phyloP scores from a whole-genome alignment of 2,888 invertebrate genomes.

The Dusona sp. region DNA sequence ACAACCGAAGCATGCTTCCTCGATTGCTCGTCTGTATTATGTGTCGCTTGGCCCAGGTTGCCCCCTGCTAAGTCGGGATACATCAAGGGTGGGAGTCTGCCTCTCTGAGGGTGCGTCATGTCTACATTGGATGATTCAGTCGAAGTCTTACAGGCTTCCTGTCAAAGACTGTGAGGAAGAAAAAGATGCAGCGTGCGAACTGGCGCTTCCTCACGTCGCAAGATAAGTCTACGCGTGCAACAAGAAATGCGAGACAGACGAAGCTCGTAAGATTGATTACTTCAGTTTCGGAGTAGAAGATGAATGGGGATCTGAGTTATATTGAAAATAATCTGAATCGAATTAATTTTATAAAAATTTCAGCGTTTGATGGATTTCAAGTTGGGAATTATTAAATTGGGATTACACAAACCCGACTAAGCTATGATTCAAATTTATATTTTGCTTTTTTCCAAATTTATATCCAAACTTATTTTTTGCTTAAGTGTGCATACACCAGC shows the following conservation, averaged over 20 bases:
- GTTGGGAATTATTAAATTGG: not conserved
- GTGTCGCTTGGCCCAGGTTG: conserved; percentile 62
- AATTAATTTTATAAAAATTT: not conserved
- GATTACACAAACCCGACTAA: not conserved
- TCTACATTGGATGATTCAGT: conserved; percentile 62
- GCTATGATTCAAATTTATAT: not conserved
- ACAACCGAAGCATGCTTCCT: conserved; percentile 49
- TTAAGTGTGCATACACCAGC: not conserved
- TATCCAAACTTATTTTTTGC: not conserved
- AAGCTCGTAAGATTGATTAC: conserved; percentile 14
- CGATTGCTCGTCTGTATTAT: conserved; percentile 50
- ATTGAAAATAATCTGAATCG: not conserved
- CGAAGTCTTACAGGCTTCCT: conserved; percentile 21
- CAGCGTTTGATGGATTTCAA: not conserved
- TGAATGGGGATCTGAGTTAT: not conserved
- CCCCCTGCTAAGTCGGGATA: conserved; percentile 45
- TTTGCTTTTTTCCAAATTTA: no score
- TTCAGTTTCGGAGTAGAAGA: not conserved
- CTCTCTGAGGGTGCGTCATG: conserved; percentile 54
- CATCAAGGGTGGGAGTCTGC: conserved; percentile 16
- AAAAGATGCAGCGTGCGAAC: conserved; percentile 21
- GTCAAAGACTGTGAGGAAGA: conserved; percentile 37
- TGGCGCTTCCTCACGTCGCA: not conserved
- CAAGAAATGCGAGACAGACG: not conserved
- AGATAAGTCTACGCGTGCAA: not conserved